A percentile compares a stretch with the other conserved stretches of the same genome.
These are phyloP conservation scores for Stichodactyla helianthus DNA, from an alignment of 64 coral and sea anemone species.

Conservation along the genomic window DNA sequence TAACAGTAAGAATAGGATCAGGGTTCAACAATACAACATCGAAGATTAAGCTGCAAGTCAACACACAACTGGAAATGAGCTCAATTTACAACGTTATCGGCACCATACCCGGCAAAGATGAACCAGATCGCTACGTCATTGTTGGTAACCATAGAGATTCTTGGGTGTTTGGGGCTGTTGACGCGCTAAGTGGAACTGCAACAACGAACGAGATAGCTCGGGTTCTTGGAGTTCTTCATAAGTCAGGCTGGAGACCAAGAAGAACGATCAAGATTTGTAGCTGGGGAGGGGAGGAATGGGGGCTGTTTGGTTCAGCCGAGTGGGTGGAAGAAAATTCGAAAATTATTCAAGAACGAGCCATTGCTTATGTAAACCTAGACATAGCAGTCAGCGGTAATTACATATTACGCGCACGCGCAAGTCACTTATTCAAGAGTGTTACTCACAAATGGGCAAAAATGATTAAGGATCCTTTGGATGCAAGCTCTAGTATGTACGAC, in stretches of 20 bases:
- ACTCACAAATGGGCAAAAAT: slow-evolving; percentile 52
- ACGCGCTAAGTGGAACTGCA: slow-evolving; percentile 61
- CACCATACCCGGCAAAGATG: slow-evolving; percentile 33
- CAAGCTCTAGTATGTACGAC: slow-evolving; percentile 16
- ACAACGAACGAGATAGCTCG: slow-evolving; percentile 52
- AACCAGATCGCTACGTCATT: slow-evolving; percentile 65
- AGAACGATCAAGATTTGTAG: slow-evolving; percentile 60
- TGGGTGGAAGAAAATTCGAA: slow-evolving; percentile 59
- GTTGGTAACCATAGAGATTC: slow-evolving; percentile 83
- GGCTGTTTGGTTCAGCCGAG: slow-evolving; percentile 51
- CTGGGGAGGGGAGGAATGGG: slow-evolving; percentile 60
- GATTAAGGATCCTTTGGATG: slow-evolving; percentile 23
- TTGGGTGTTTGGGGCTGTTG: slow-evolving; percentile 68
- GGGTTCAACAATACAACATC: background rate
- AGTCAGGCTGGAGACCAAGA: slow-evolving; percentile 61
- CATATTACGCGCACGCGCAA: slow-evolving; percentile 30
- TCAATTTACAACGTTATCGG: slow-evolving; percentile 50
- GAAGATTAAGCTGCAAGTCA: slow-evolving; percentile 35
- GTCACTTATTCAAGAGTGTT: slow-evolving; percentile 26
- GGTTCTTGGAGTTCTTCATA: slow-evolving; percentile 36
- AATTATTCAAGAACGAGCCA: slow-evolving; percentile 38
- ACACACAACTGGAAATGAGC: slow-evolving; percentile 4
- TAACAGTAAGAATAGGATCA: background rate
- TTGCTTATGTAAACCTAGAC: slow-evolving; percentile 51
- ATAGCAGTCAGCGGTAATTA: slow-evolving; percentile 43